Evolutionary conservation across 2,113 vertebrate species (phyloP).

Genomic region (Lampris incognitus): DNA sequence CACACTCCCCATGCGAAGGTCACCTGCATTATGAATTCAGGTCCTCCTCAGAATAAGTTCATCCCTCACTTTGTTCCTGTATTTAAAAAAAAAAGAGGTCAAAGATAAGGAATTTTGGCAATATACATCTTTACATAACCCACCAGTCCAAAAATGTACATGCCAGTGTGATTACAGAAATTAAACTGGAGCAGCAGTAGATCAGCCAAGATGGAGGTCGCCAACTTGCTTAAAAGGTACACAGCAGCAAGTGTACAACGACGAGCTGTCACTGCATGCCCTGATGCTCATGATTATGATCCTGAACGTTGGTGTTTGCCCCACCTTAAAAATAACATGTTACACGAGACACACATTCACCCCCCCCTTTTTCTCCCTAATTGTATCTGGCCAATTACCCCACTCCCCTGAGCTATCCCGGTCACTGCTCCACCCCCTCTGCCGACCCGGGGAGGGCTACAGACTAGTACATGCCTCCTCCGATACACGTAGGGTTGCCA

Average conservation of each 20-base stretch:
- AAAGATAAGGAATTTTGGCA: neutral
- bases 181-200: too few relatives aligned
- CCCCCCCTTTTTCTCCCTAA: too few relatives aligned
- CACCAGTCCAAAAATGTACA: too few relatives aligned
- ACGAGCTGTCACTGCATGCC: slow-evolving; percentile 12
- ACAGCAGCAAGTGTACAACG: neutral
- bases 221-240: neutral
- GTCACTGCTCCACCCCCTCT: too few relatives aligned
- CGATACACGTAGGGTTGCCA: too few relatives aligned
- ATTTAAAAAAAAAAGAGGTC: neutral
- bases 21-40: slow-evolving; percentile 53
- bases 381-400: too few relatives aligned
- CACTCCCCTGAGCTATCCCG: too few relatives aligned
- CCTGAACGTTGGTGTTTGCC: neutral
- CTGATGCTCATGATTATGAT: slow-evolving; percentile 10
- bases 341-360: neutral
- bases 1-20: slow-evolving; percentile 58
- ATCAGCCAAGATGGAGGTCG: too few relatives aligned
- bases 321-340: neutral
- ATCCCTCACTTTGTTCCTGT: slow-evolving; percentile 68
- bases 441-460: too few relatives aligned
- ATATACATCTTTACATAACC: neutral
- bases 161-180: too few relatives aligned
- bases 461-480: too few relatives aligned
- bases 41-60: slow-evolving; percentile 34